A percentile compares a stretch with the other conserved stretches of the same genome.
phyloP scores from a whole-genome alignment of 2,113 vertebrate species.

The Camelus dromedarius region DNA sequence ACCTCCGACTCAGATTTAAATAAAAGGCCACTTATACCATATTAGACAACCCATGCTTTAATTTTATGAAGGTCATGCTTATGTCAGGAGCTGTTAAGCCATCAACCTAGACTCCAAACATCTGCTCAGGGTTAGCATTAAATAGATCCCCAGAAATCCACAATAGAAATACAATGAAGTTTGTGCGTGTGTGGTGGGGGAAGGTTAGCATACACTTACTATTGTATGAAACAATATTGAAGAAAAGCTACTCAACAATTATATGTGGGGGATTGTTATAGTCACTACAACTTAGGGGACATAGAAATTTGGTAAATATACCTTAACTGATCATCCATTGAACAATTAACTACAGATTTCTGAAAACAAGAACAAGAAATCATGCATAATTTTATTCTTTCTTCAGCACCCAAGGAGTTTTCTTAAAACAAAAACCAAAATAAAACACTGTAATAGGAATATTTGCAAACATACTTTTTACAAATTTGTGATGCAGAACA shows the following conservation, averaged over 20 bases:
- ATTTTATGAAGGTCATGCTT: constrained; percentile 80
- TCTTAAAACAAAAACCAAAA: not conserved
- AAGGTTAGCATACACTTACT: not conserved
- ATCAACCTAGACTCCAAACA: constrained; percentile 66
- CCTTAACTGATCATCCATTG: not conserved
- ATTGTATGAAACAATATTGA: not conserved
- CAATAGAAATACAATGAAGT: not conserved
- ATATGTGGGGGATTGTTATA: not conserved
- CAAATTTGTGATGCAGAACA: not conserved
- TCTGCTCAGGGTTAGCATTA: constrained; percentile 71
- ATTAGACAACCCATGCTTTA: constrained; percentile 72
- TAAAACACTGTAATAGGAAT: not conserved
- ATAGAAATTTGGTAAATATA: not conserved
- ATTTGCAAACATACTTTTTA: not conserved
- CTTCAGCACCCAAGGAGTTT: not conserved
- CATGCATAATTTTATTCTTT: not conserved
- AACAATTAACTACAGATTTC: not conserved
- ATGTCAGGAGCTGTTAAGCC: constrained; percentile 72
- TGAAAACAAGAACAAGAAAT: not conserved
- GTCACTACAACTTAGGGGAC: not conserved
- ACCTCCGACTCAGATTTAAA: constrained; percentile 78
- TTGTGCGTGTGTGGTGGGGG: not conserved
- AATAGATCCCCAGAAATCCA: constrained; percentile 17
- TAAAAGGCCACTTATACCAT: constrained; percentile 78
- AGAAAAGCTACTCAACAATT: not conserved